Evolutionary conservation across 2,888 invertebrate genomes (phyloP).

Genomic region (Hypsopygia costalis): DNA sequence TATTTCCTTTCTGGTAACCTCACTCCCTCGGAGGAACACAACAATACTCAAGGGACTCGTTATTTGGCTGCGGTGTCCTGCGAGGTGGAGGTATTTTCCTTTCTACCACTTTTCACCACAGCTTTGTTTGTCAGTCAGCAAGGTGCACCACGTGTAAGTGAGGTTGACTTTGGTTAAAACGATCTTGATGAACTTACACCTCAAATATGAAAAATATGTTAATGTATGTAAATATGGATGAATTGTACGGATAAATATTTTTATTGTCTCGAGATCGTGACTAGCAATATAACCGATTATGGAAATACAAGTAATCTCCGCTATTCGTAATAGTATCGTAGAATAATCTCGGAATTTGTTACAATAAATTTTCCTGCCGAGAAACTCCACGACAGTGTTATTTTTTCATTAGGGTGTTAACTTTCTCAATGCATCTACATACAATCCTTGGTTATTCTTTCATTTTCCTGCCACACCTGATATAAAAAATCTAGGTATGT

Average conservation of each 20-base stretch:
- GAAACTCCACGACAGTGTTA: neutral
- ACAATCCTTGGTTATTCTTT: neutral
- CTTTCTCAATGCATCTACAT: neutral
- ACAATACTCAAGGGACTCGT: too few relatives aligned
- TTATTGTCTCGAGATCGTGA: neutral
- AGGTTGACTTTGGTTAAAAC: neutral
- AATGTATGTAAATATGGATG: neutral
- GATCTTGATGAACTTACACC: neutral
- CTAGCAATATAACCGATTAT: neutral
- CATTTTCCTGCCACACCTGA: neutral
- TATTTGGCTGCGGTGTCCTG: too few relatives aligned
- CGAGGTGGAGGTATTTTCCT: too few relatives aligned
- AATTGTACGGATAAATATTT: neutral
- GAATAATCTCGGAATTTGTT: neutral
- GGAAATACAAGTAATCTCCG: neutral
- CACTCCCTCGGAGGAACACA: too few relatives aligned
- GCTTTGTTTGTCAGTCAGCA: too few relatives aligned
- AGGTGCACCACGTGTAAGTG: too few relatives aligned
- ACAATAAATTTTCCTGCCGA: neutral
- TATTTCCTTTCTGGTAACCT: too few relatives aligned
- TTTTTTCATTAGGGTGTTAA: neutral
- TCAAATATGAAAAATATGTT: neutral
- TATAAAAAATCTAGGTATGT: neutral
- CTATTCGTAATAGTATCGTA: neutral
- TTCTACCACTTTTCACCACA: neutral